Evolutionary conservation across 1,140 invertebrate species (phyloP), one percentile per base, ranked within the genome.

Genomic region (Bacillus rossius): DNA sequence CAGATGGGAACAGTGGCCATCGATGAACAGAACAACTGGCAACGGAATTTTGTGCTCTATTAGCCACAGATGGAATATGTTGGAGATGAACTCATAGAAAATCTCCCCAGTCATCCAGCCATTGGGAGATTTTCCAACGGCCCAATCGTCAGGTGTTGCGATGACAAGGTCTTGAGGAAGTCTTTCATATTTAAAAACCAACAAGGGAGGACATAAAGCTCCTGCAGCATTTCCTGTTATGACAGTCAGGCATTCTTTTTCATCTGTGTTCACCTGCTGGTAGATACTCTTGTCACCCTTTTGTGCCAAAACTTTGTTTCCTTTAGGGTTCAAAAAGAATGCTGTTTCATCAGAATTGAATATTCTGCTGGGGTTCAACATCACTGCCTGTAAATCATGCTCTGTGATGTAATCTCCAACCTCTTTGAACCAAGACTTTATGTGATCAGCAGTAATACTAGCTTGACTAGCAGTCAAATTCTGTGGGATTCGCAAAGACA

Each of bases 321-420:
- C 65, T 61, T 71, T 70, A 1, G 71, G 69, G 50, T 47, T 54
- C 7, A 73, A 53, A 50, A 66, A 71, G 62, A 75, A 72, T 3
- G 64, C 69, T 8, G 60, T 66, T 54, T 75, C 73, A 60, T 76
- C 72, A 47, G 61, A 68, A 61, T 75, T 74, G 60, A 69, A 75
- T 13, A 77, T 65, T 60, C 54, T 29, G 64, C 51, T 73, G 72
- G 23, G 66, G 67, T 51, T 8, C 25, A 10, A 26, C 8, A 51
- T 22, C 8, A 51, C 43, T 47, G 16, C 16, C 16, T 10, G 16
- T 8, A 47, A 20, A 47, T 47, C 16, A 47, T 47, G 16, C 22
- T 16, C 43, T 47, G 16, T 47, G 10, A 51, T 26, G 17, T 51
- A 51, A 8, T 37, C 17, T 51, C 37, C 49, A 26, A 51, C 49